phyloP scores from a whole-genome alignment of 2,888 invertebrate genomes.

The Cryptus armator region DNA sequence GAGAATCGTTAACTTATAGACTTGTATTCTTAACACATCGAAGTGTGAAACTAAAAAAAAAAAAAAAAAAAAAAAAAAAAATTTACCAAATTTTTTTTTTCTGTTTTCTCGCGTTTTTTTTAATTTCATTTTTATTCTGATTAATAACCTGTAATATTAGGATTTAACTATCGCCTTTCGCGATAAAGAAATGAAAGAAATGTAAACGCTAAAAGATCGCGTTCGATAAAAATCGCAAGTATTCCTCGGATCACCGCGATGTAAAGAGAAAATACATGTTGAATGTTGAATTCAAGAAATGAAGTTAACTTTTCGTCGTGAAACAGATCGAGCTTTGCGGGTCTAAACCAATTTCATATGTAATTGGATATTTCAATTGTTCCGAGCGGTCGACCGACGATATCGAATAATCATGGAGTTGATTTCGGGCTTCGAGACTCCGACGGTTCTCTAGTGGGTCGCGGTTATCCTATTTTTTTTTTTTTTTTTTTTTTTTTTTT shows the following conservation, averaged over 20 bases:
- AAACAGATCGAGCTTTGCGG: background rate
- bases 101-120: too few species aligned
- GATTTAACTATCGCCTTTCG: background rate
- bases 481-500: background rate
- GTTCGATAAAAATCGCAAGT: background rate
- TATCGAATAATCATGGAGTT: background rate
- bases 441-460: too few species aligned
- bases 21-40: too few species aligned
- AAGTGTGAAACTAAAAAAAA: too few species aligned
- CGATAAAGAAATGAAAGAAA: background rate
- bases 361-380: background rate
- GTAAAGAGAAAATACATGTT: background rate
- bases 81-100: too few species aligned
- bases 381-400: background rate
- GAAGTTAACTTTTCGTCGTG: too few species aligned
- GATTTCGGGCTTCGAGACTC: background rate
- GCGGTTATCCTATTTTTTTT: background rate
- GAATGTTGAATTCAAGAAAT: background rate
- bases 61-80: too few species aligned
- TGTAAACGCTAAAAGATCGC: background rate
- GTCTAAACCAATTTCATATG: background rate
- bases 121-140: too few species aligned
- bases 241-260: background rate
- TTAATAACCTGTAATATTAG: background rate
- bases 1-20: too few species aligned